Evolutionary conservation across 2,113 vertebrate species (phyloP).

Genomic region (Abramis brama): DNA sequence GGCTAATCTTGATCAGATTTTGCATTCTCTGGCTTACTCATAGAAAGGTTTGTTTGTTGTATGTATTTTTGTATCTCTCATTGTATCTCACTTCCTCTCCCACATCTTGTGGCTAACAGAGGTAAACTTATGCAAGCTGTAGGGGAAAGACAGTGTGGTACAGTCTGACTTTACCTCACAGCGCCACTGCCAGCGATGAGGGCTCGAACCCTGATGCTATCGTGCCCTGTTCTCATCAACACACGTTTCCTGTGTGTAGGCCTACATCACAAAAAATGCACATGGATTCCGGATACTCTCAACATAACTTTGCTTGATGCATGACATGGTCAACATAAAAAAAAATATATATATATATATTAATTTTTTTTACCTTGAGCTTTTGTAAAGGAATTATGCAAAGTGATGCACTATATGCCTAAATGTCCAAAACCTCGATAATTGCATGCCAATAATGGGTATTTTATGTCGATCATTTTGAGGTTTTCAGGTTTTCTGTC

Average conservation of each 20-base stretch:
- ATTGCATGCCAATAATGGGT: neutral
- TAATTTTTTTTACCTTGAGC: neutral
- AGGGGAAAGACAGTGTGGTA: neutral
- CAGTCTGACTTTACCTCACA: constrained; percentile 11
- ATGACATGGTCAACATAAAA: neutral
- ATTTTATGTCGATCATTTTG: neutral
- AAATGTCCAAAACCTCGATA: neutral
- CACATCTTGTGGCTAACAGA: constrained; percentile 6
- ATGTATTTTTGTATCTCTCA: neutral
- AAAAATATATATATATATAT: no score
- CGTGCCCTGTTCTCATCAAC: constrained; percentile 23
- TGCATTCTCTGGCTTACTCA: neutral
- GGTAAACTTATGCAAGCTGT: neutral
- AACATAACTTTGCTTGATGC: neutral
- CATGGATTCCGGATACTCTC: neutral
- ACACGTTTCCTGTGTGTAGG: neutral
- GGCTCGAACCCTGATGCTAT: constrained; percentile 25
- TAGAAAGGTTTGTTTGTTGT: constrained; percentile 11
- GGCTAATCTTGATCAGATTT: constrained; percentile 22
- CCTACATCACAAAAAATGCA: neutral
- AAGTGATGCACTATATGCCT: neutral
- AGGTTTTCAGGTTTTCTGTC: neutral
- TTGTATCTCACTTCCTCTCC: constrained; percentile 25
- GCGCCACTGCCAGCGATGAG: neutral
- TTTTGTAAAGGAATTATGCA: neutral